A percentile compares a stretch with the other conserved stretches of the same genome.
Evolutionary conservation across 2,888 invertebrate genomes (phyloP).

Genomic region (Pheosia tremula): DNA sequence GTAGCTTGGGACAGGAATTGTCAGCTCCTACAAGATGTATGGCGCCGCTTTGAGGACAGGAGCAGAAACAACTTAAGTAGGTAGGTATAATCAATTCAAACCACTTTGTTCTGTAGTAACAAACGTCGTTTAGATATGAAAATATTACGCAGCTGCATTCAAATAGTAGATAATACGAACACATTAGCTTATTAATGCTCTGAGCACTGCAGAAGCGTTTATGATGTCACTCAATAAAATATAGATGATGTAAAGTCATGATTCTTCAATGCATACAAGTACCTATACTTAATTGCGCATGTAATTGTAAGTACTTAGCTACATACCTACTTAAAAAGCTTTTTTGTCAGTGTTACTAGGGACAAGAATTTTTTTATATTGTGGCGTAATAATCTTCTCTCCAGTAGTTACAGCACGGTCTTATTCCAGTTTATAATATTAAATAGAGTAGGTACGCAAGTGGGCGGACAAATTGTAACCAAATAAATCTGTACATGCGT

Average conservation of each 20-base stretch:
- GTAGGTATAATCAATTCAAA: not conserved
- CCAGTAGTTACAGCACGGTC: no score
- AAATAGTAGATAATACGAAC: constrained; percentile 13
- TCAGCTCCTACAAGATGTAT: not conserved
- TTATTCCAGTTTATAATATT: no score
- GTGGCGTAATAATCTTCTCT: no score
- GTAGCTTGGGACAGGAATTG: no score
- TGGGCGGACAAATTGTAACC: no score
- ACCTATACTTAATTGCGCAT: constrained; percentile 26
- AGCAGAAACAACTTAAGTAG: not conserved
- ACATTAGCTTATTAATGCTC: constrained; percentile 12
- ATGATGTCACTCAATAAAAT: constrained; percentile 39
- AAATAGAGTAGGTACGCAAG: no score
- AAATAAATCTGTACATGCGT: no score
- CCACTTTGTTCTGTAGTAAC: not conserved
- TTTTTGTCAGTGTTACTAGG: not conserved
- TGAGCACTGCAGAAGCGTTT: constrained; percentile 5
- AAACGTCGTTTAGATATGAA: not conserved
- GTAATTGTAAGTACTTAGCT: not conserved
- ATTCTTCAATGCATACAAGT: constrained; percentile 3
- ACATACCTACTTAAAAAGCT: not conserved
- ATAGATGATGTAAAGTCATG: constrained; percentile 31
- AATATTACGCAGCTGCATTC: constrained; percentile 22
- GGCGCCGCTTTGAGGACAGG: not conserved
- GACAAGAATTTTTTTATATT: no score